phyloP scores from a whole-genome alignment of 2,888 invertebrate species.

The Sialis lutaria region DNA sequence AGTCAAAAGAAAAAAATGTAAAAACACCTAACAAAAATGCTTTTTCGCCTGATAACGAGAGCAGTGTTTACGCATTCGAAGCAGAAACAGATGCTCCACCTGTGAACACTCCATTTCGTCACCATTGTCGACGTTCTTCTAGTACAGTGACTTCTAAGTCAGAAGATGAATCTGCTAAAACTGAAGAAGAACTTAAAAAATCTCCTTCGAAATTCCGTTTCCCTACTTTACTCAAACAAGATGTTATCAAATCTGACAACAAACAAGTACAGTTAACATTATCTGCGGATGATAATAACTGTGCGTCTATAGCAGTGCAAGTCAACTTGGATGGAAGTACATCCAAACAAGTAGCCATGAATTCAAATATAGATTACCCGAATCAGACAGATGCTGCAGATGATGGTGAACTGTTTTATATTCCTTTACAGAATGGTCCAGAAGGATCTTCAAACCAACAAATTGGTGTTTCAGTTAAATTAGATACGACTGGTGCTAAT shows the following conservation, averaged over 20 bases:
- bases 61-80: conserved; percentile 54
- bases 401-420: conserved; percentile 42
- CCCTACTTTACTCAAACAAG: conserved; percentile 16
- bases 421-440: conserved; percentile 34
- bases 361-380: conserved; percentile 22
- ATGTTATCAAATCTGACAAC: conserved; percentile 9
- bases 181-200: conserved; percentile 16
- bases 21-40: conserved; percentile 32
- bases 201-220: conserved; percentile 18
- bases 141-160: conserved; percentile 27
- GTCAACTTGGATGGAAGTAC: conserved; percentile 29
- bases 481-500: conserved; percentile 42
- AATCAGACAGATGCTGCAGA: conserved; percentile 33
- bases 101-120: conserved; percentile 36
- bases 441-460: conserved; percentile 2
- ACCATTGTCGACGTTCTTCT: conserved; percentile 28
- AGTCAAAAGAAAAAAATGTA: conserved; percentile 30
- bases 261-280: conserved; percentile 21
- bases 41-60: conserved; percentile 49
- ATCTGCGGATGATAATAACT: conserved; percentile 27
- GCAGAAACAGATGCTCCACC: conserved; percentile 41
- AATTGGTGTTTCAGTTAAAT: conserved; percentile 40
- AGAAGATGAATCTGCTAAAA: conserved; percentile 25
- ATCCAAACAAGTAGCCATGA: conserved; percentile 15
- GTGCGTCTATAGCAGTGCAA: conserved; percentile 33